A percentile compares a stretch with the other conserved stretches of the same genome.
Evolutionary conservation across 30 jellyfish, hydroid and myxozoan genomes (phyloP).

Genomic region (Hydractinia echinata): DNA sequence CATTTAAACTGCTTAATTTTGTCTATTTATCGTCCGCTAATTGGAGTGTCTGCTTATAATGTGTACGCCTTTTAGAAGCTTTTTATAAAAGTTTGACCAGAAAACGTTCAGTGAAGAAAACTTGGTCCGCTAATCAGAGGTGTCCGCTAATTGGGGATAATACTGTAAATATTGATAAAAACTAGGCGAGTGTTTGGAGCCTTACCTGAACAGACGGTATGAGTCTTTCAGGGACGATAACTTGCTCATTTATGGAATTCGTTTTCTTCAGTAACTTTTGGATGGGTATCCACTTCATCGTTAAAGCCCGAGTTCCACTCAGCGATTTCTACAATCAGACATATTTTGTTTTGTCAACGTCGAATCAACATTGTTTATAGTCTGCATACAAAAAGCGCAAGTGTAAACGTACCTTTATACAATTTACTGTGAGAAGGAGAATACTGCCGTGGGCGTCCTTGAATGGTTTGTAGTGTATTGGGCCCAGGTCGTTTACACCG

Average conservation of each 20-base stretch:
- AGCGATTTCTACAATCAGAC: too few relatives aligned
- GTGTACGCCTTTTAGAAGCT: too few relatives aligned
- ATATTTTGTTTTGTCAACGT: too few relatives aligned
- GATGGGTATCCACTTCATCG: slow-evolving; percentile 96
- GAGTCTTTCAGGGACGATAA: slow-evolving; percentile 77
- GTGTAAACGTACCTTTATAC: slow-evolving; percentile 58
- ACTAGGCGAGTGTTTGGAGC: neutral
- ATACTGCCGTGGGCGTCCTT: slow-evolving; percentile 88
- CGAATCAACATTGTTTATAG: too few relatives aligned
- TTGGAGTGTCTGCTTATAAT: too few relatives aligned
- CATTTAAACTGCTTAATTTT: too few relatives aligned
- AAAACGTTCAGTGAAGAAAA: too few relatives aligned
- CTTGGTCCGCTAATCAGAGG: too few relatives aligned
- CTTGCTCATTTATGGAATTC: slow-evolving; percentile 57
- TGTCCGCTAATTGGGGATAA: too few relatives aligned
- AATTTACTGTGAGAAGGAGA: slow-evolving; percentile 67
- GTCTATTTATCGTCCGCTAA: too few relatives aligned
- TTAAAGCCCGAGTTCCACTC: slow-evolving; percentile 35
- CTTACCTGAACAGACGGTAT: slow-evolving; percentile 93
- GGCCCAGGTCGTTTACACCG: slow-evolving; percentile 94
- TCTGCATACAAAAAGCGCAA: neutral
- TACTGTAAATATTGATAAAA: neutral
- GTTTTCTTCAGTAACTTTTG: slow-evolving; percentile 75
- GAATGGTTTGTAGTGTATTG: slow-evolving; percentile 66
- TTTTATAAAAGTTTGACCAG: too few relatives aligned